Base-by-base conservation (phyloP, 2,888 invertebrate species). In the Sesia bembeciformis region DNA sequence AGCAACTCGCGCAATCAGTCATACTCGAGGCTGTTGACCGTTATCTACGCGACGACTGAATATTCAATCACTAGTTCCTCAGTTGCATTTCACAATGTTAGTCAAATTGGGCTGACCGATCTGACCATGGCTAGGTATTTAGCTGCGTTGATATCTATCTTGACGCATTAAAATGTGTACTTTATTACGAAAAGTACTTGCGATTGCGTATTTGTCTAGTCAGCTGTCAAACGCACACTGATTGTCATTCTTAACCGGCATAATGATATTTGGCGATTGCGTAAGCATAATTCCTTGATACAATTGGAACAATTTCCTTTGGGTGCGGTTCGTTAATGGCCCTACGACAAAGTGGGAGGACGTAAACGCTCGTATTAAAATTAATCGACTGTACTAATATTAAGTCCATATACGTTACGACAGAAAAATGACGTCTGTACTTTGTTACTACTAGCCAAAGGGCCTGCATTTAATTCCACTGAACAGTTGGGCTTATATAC, bases 11-110 rank as follows among this genome's bases (percentile, higher is more conserved):
- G 49, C 52, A 53, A 57, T 57, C 55, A 56, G 53, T 58, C 56
- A 58, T 51, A 57, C 55, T 54, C 52, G 41, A 54, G 55, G 56
- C 57, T 54, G 56, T 53, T 46, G 46, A 46, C 46, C 46, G 54
- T 52, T 53, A 54, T 43, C 55, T 56, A 50, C 43, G 57, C 38
- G 41, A 53, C 52, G 59, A 61, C 63, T 61, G 64, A 65, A 67
- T 65, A 71, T 67, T 70, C 70, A 64, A 68, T 66, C 65, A 61
- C 54, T 40, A 42, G 43, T 59, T 57, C 56, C 60, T 64, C 53
- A 58, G 64, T 65, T 62, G 58, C 54, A 67, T 74, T 75, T 65
- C 74, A 65, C 67, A 74, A 75, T 69, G 60, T 64, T 65, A 58
- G 62, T 62, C 64, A 63, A 70, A 70, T 66, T 65, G n/a, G 8